Conservation (phyloP, 2,113 vertebrate genomes). For the Microtus montanus region DNA sequence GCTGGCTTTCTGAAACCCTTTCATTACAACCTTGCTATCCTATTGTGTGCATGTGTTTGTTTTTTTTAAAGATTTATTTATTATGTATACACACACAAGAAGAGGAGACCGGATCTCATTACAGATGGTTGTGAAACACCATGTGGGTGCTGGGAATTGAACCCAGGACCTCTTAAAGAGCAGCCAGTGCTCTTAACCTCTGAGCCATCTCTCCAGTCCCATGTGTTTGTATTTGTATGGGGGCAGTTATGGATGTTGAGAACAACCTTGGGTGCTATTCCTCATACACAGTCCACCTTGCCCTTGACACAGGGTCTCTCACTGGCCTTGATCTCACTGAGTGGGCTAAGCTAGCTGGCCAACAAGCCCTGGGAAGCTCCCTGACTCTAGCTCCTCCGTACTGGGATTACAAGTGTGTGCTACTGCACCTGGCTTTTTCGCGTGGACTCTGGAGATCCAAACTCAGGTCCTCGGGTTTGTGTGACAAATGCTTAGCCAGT, state of each 20-base stretch:
- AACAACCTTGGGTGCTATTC: background rate
- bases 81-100: no score
- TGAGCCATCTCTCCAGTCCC: no score
- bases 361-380: accelerated
- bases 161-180: no score
- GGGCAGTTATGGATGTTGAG: no score
- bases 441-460: background rate
- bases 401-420: background rate
- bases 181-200: no score
- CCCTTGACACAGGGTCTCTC: background rate
- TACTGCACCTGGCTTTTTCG: background rate
- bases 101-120: no score
- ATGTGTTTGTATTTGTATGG: background rate
- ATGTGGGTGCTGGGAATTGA: no score
- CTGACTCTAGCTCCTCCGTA: background rate
- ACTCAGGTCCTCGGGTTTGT: background rate
- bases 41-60: background rate
- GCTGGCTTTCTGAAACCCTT: background rate
- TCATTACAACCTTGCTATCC: background rate
- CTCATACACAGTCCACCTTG: background rate
- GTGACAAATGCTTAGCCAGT: background rate
- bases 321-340: background rate
- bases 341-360: background rate
- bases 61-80: no score
- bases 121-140: no score